Conservation (phyloP, 2,888 invertebrate genomes). For the Lymantria monacha region DNA sequence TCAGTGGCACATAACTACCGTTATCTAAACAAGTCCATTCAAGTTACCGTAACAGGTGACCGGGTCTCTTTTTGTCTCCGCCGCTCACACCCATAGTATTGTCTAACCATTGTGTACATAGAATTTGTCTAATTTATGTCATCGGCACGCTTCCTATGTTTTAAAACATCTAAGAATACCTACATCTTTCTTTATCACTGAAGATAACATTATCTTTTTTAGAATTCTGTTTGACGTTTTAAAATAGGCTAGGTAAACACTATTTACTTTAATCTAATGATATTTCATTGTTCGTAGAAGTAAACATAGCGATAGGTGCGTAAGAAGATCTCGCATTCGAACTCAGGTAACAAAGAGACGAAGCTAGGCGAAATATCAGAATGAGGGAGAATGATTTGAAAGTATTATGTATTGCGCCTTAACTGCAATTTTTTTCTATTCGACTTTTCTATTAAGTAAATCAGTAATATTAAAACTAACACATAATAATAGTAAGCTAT, state of each 20-base stretch:
- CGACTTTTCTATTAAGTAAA: too few relatives aligned
- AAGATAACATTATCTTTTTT: slow-evolving; percentile 20
- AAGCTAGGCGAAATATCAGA: too few relatives aligned
- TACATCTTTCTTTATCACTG: slow-evolving; percentile 15
- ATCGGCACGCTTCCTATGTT: slow-evolving; percentile 22
- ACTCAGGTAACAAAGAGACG: too few relatives aligned
- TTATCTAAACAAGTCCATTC: slow-evolving; percentile 40
- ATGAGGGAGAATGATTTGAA: too few relatives aligned
- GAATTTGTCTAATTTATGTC: slow-evolving; percentile 24
- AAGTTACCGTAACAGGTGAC: slow-evolving; percentile 55
- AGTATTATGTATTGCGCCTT: too few relatives aligned
- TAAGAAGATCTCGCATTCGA: too few relatives aligned
- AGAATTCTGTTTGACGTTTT: slow-evolving; percentile 7
- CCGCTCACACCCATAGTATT: slow-evolving; percentile 43
- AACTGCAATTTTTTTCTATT: too few relatives aligned
- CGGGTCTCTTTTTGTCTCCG: slow-evolving; percentile 56
- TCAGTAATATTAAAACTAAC: too few relatives aligned
- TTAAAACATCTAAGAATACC: slow-evolving; percentile 10
- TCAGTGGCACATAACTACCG: slow-evolving; percentile 30
- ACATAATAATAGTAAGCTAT: too few relatives aligned
- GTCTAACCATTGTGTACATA: slow-evolving; percentile 25
- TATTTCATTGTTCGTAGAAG: slow-evolving; percentile 27
- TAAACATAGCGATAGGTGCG: too few relatives aligned
- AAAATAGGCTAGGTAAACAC: slow-evolving; percentile 14
- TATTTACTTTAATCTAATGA: slow-evolving; percentile 22